Conservation (phyloP, 2,888 invertebrate species). For the Agonum fuliginosum region DNA sequence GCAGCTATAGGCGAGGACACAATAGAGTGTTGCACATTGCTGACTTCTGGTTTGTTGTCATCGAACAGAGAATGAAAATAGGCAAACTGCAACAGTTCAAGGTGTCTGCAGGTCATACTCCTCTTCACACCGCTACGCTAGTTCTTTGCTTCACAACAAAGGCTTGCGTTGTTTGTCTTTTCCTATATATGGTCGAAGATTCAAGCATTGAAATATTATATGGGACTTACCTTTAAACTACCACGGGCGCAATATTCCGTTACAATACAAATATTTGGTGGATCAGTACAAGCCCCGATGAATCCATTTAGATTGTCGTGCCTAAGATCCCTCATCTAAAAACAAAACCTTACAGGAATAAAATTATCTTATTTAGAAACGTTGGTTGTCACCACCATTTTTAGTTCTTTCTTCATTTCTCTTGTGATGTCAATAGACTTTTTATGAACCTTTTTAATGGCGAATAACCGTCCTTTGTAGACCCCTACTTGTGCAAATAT, state of each 20-base stretch:
- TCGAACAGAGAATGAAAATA: no score
- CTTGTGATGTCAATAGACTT: constrained; percentile 92
- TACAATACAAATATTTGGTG: constrained; percentile 91
- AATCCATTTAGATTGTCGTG: constrained; percentile 95
- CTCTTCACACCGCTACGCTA: no score
- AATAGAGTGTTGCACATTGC: no score
- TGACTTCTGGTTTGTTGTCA: no score
- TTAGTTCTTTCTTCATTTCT: constrained; percentile 94
- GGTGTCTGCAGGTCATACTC: no score
- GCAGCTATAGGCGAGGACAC: no score
- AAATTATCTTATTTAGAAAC: neutral
- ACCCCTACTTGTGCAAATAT: constrained; percentile 93
- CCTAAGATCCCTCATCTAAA: constrained; percentile 89
- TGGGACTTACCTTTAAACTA: constrained; percentile 84
- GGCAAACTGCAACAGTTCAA: no score
- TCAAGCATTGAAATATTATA: no score
- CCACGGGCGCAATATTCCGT: constrained; percentile 93
- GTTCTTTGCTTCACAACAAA: no score
- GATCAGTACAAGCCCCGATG: constrained; percentile 93
- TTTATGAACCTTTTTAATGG: constrained; percentile 89
- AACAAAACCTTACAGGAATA: constrained; percentile 60
- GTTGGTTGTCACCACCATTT: constrained; percentile 78
- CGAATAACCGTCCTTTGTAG: constrained; percentile 90
- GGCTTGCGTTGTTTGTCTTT: no score
- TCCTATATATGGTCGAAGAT: no score